These are phyloP conservation scores for Himalopsyche tibetana DNA, from an alignment of 2,888 invertebrate genomes.

Conservation along the genomic window DNA sequence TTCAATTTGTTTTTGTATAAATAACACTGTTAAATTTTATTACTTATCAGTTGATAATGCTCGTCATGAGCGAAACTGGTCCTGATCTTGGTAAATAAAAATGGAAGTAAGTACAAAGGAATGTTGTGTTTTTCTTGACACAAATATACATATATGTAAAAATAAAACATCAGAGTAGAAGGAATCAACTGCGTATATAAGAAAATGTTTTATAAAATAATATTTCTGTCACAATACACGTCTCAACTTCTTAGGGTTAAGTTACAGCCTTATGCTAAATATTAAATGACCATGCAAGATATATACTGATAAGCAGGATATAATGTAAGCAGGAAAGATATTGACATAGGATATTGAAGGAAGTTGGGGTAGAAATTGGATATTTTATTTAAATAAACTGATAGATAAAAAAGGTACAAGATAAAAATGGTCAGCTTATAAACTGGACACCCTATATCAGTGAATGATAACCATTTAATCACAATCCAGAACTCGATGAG, in stretches of 20 bases:
- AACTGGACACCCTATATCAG: background rate
- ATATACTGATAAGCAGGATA: background rate
- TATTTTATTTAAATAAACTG: slow-evolving; percentile 30
- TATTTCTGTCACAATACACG: background rate
- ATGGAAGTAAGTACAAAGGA: too few species aligned
- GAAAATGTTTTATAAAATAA: too few species aligned
- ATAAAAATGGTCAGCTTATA: slow-evolving; percentile 24
- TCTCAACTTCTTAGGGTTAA: background rate
- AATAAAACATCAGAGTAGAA: too few species aligned
- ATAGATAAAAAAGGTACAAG: slow-evolving; percentile 12
- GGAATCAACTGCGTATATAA: too few species aligned
- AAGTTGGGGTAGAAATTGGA: slow-evolving; percentile 18
- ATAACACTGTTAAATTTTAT: too few species aligned
- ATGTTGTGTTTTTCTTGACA: too few species aligned
- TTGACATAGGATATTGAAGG: slow-evolving; percentile 4
- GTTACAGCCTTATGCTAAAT: slow-evolving; percentile 18
- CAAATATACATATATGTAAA: too few species aligned
- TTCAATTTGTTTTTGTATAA: too few species aligned
- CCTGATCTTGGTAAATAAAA: too few species aligned
- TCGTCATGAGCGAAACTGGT: too few species aligned
- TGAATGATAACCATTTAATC: background rate
- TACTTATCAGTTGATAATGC: too few species aligned
- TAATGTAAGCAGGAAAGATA: slow-evolving; percentile 9
- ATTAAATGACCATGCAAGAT: slow-evolving; percentile 8
- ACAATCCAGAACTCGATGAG: background rate